Base-by-base conservation (phyloP, 2,797 vertebrate species). In the Smutsia temminckii region DNA sequence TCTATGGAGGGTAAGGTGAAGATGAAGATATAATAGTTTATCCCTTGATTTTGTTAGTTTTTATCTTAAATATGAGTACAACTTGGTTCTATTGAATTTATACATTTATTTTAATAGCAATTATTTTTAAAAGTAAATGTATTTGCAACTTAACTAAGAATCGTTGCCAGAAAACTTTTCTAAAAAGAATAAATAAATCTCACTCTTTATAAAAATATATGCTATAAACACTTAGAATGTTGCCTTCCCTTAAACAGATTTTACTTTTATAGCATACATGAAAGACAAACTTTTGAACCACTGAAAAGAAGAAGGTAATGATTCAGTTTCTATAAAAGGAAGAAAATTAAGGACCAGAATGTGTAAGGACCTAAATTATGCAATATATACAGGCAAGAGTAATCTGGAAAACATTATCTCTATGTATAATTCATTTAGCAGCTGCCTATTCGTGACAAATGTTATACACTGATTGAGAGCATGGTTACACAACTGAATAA, bases 401-500 rank as follows among this genome's bases (percentile, higher is more conserved):
- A 95, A 95, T 93, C 46, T 86, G 71, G 69, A 96, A 88, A 94
- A 84, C 6, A 87, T 97, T 94, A 86, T 77, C 53, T 94, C 95
- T 81, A 90, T 80, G 57, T 77, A 85, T 75, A 97, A 97, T 97
- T 94, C 83, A 57, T 5, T 96, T 92, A 88, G 77, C 78, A 97
- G 79, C 85, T 97, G 86, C 37, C 74, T 97, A 78, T 94, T 96
- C 89, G 59, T 96, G 79, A 96, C 74, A 90, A 81, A 71, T 84
- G 78, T 83, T 92, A 95, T 89, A 94, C 46, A 93, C 18, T 95
- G 86, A 97, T 95, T 96, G 94, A 93, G 42, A 93, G 63, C 46
- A 83, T 89, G 64, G 91, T 85, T 97, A 95, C 96, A 95, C 71
- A 96, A 63, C 23, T 81, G 89, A 94, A 78, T 88, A 95, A 88